Evolutionary conservation across 2,113 vertebrate genomes (phyloP).

Genomic region (Macquaria ambigua): DNA sequence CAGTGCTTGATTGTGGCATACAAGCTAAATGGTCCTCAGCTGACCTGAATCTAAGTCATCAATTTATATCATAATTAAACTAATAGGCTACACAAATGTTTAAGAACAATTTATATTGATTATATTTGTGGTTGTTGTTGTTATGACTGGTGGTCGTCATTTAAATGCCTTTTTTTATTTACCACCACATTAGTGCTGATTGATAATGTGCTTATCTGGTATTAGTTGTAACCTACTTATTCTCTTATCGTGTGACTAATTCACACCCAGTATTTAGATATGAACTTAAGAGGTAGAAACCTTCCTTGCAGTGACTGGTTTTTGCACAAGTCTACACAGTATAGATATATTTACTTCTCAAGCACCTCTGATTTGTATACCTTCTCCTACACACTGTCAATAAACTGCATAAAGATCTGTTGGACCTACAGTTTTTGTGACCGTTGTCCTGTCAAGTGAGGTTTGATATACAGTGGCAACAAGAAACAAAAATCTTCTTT

Average conservation of each 20-base stretch:
- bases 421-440: neutral
- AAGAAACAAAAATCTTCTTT: neutral
- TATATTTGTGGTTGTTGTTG: slow-evolving; percentile 3
- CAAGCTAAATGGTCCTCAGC: slow-evolving; percentile 15
- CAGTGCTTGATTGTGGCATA: slow-evolving; percentile 1
- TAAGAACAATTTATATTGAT: neutral
- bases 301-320: neutral
- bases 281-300: neutral
- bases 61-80: slow-evolving; percentile 16
- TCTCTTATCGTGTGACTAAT: slow-evolving; percentile 18
- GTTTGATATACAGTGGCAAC: neutral
- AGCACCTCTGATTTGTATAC: neutral
- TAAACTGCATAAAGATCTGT: neutral
- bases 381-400: neutral
- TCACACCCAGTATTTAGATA: neutral
- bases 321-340: neutral
- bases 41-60: slow-evolving; percentile 3
- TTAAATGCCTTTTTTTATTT: neutral
- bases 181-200: slow-evolving; percentile 7
- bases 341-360: neutral
- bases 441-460: neutral
- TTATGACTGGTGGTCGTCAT: neutral
- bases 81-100: neutral
- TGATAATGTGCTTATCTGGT: slow-evolving; percentile 13
- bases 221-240: slow-evolving; percentile 30